phyloP scores from a whole-genome alignment of 2,888 invertebrate genomes.

The Sesia bembeciformis region DNA sequence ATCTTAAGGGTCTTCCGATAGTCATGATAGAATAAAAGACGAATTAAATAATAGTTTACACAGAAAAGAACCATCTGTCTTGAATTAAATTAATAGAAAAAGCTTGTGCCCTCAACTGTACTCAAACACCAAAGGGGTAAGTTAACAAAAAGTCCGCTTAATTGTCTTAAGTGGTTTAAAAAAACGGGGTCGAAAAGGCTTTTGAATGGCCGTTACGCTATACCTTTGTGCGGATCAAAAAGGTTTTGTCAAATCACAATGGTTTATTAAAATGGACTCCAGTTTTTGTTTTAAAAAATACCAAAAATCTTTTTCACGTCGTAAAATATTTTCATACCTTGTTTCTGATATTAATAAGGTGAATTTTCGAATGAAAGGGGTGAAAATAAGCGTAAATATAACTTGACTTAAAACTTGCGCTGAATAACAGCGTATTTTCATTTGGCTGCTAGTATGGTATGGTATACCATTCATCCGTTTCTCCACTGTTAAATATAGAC shows the following conservation, averaged over 20 bases:
- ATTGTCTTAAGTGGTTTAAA: slow-evolving; percentile 52
- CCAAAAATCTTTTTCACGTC: not conserved
- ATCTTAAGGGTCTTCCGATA: too few relatives aligned
- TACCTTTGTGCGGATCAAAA: slow-evolving; percentile 30
- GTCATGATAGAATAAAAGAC: too few relatives aligned
- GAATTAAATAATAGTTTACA: too few relatives aligned
- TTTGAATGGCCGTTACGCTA: slow-evolving; percentile 26
- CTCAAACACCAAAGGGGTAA: not conserved
- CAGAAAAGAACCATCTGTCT: too few relatives aligned
- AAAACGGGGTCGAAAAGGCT: slow-evolving; percentile 23
- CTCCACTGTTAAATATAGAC: too few relatives aligned
- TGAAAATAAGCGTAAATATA: too few relatives aligned
- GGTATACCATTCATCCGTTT: too few relatives aligned
- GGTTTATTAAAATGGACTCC: slow-evolving; percentile 14
- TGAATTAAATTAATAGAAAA: not conserved
- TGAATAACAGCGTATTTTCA: too few relatives aligned
- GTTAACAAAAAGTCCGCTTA: slow-evolving; percentile 28
- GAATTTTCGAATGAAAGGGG: too few relatives aligned
- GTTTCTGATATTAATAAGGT: not conserved
- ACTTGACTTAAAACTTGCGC: too few relatives aligned
- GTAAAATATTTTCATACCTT: not conserved
- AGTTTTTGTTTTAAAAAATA: slow-evolving; percentile 3
- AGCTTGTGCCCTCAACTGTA: not conserved
- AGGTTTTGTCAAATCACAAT: slow-evolving; percentile 13
- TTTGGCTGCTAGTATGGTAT: too few relatives aligned